A percentile compares a stretch with the other conserved stretches of the same genome.
phyloP scores from a whole-genome alignment of 2,113 vertebrate species.

The Cichladusa arquata region DNA sequence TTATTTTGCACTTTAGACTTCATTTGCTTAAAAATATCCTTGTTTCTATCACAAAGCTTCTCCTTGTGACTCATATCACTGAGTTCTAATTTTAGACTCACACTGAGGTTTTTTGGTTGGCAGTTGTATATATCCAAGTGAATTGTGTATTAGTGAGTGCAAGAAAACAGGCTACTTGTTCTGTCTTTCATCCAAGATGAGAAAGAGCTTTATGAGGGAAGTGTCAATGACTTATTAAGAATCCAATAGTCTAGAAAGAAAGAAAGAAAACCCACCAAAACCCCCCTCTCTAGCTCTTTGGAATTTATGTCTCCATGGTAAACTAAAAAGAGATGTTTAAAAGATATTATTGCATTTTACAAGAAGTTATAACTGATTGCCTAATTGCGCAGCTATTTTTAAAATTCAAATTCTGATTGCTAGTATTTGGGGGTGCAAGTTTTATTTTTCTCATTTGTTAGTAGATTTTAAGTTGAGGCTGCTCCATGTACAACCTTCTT shows the following conservation, averaged over 20 bases:
- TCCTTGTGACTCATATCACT: conserved; percentile 49
- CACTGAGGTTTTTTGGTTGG: neutral
- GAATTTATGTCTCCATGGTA: neutral
- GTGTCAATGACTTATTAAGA: neutral
- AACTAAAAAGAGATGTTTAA: neutral
- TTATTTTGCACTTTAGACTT: conserved; percentile 29
- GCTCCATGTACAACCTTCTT: neutral
- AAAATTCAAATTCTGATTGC: neutral
- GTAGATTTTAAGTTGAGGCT: neutral
- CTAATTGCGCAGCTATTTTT: neutral
- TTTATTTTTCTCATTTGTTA: neutral
- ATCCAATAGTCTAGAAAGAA: neutral
- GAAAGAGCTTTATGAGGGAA: neutral
- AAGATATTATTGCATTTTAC: neutral
- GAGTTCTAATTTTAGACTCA: conserved; percentile 42
- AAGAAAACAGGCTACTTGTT: conserved; percentile 18
- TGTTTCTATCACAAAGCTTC: conserved; percentile 25
- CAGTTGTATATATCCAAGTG: conserved; percentile 5
- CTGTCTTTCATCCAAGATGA: neutral
- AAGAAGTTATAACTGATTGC: neutral
- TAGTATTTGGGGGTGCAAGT: neutral
- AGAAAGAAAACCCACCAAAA: neutral
- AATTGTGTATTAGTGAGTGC: neutral
- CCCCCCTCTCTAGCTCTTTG: neutral
- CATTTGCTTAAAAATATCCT: conserved; percentile 51